phyloP scores from a whole-genome alignment of 2,113 vertebrate genomes.

The Muntiacus reevesi region DNA sequence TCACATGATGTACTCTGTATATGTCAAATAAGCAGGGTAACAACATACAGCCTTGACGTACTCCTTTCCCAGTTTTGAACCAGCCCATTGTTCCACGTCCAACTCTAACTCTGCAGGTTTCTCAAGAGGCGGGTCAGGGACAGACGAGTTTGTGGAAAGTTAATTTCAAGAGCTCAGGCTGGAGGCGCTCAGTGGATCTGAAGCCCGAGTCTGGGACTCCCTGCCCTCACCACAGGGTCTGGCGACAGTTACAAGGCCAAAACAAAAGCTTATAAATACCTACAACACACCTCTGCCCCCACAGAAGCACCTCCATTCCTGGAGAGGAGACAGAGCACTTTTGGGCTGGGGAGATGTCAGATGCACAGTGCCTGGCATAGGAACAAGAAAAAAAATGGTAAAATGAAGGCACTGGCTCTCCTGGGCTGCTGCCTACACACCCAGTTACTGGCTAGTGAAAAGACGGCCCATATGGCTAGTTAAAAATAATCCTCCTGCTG shows the following conservation, averaged over 20 bases:
- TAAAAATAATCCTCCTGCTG: neutral
- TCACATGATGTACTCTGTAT: neutral
- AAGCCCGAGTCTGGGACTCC: neutral
- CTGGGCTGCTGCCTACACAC: neutral
- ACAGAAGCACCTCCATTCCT: neutral
- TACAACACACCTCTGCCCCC: neutral
- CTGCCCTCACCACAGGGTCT: neutral
- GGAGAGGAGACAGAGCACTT: neutral
- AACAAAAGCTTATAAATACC: neutral
- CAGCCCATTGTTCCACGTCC: neutral
- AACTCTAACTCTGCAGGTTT: neutral
- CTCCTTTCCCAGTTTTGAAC: neutral
- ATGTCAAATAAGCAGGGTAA: neutral
- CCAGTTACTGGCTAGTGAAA: neutral
- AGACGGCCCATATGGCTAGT: neutral
- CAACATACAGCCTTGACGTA: neutral
- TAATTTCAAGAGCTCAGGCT: neutral
- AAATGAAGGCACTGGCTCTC: neutral
- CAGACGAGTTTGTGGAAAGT: neutral
- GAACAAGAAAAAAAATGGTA: neutral
- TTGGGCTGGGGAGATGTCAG: neutral
- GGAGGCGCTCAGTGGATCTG: neutral
- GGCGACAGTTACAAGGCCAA: neutral
- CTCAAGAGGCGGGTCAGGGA: neutral
- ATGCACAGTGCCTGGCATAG: neutral